Conservation (phyloP, 2,113 vertebrate species). For the Brachypodius melanocephalos region DNA sequence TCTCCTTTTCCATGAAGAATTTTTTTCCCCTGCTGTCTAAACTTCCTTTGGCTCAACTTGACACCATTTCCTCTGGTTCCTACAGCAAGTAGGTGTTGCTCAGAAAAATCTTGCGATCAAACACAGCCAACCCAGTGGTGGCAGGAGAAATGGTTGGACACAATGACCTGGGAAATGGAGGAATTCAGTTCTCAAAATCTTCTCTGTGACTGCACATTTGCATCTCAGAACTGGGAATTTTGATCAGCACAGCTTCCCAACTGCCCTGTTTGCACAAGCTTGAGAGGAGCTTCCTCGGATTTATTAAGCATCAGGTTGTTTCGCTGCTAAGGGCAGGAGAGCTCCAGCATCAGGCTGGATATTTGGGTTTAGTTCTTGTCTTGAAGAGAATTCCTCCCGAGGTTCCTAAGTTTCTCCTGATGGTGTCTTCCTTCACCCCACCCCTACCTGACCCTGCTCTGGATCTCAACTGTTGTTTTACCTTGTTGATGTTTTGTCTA, state of each 20-base stretch:
- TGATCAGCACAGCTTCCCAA: not conserved
- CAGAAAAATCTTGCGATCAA: not conserved
- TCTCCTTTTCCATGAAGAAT: not conserved
- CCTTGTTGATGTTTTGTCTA: slow-evolving; percentile 53
- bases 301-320: not conserved
- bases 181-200: not conserved
- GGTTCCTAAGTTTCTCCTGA: not conserved
- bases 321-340: not conserved
- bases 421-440: not conserved
- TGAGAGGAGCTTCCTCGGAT: not conserved
- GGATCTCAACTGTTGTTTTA: slow-evolving; percentile 5
- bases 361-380: not conserved
- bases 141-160: not conserved
- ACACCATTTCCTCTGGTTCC: not conserved
- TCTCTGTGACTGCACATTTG: not conserved
- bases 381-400: not conserved
- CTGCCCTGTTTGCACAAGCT: not conserved
- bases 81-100: not conserved
- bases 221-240: not conserved
- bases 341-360: not conserved
- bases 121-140: not conserved
- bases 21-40: not conserved
- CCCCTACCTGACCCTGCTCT: not conserved
- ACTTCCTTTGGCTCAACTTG: not conserved
- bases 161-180: not conserved